Evolutionary conservation across 2,113 vertebrate species (phyloP).

Genomic region (Siphamia tubifer): DNA sequence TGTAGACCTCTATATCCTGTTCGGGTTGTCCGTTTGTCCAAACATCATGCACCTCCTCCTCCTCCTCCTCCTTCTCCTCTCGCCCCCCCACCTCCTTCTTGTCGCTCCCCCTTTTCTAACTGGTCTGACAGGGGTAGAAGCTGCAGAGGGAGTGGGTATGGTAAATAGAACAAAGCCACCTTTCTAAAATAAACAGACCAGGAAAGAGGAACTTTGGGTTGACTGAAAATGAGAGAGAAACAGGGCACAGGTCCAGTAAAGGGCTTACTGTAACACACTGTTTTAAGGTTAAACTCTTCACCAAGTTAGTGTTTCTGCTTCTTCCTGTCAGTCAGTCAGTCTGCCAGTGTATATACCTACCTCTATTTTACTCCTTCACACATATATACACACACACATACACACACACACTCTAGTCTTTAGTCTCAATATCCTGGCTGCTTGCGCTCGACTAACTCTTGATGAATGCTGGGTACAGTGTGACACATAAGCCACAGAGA

Average conservation of each 20-base stretch:
- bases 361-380: neutral
- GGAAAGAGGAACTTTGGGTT: slow-evolving; percentile 58
- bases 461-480: slow-evolving; percentile 35
- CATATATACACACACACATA: neutral
- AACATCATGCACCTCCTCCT: slow-evolving; percentile 57
- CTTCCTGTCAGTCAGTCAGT: slow-evolving; percentile 26
- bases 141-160: slow-evolving; percentile 52
- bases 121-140: slow-evolving; percentile 66
- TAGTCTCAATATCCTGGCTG: slow-evolving; percentile 24
- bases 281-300: slow-evolving; percentile 26
- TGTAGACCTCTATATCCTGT: slow-evolving; percentile 82
- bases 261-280: slow-evolving; percentile 27
- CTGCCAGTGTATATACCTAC: neutral
- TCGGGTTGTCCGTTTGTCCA: slow-evolving; percentile 78
- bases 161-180: slow-evolving; percentile 73
- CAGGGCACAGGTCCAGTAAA: slow-evolving; percentile 4
- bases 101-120: slow-evolving; percentile 60
- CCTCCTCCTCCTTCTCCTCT: neutral
- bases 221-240: slow-evolving; percentile 49
- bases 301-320: slow-evolving; percentile 32
- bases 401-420: neutral
- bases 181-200: slow-evolving; percentile 73
- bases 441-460: slow-evolving; percentile 29
- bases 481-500: slow-evolving; percentile 46
- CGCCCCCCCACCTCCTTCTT: slow-evolving; percentile 7